Conservation (phyloP, 2,113 vertebrate species). For the Panthera leo region DNA sequence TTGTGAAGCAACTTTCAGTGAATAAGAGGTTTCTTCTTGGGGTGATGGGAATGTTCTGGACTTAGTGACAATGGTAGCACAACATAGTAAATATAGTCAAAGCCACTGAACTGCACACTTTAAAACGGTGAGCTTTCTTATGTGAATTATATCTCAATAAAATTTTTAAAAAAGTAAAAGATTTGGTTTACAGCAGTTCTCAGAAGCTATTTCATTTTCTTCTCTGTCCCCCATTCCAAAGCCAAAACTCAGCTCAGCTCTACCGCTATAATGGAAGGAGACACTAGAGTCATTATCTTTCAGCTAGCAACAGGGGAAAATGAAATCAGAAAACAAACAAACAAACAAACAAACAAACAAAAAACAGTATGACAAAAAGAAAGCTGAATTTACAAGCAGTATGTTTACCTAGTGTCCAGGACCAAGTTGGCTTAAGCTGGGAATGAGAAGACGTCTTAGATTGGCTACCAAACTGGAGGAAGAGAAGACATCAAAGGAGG, state of each 20-base stretch:
- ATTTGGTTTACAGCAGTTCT: background rate
- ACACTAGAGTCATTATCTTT: background rate
- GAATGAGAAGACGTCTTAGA: background rate
- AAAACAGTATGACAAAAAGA: background rate
- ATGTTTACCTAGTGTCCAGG: background rate
- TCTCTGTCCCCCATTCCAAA: background rate
- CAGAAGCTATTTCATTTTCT: background rate
- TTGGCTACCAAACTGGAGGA: background rate
- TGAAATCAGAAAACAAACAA: background rate
- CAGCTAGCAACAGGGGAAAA: background rate
- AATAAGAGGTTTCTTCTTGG: background rate
- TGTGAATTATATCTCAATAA: background rate
- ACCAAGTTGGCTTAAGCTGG: background rate
- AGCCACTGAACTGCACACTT: background rate
- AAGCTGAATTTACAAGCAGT: background rate
- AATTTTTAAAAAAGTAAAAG: background rate
- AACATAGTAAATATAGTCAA: background rate
- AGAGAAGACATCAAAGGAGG: background rate
- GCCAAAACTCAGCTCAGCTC: background rate
- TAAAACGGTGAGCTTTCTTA: background rate
- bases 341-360: background rate
- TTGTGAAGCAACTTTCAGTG: background rate
- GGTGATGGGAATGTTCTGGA: background rate
- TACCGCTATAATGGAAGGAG: background rate
- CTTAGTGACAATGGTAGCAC: background rate